A percentile compares a stretch with the other conserved stretches of the same genome.
Conservation (phyloP, 2,888 invertebrate genomes). For the Gastracanthus pulcherrimus region DNA sequence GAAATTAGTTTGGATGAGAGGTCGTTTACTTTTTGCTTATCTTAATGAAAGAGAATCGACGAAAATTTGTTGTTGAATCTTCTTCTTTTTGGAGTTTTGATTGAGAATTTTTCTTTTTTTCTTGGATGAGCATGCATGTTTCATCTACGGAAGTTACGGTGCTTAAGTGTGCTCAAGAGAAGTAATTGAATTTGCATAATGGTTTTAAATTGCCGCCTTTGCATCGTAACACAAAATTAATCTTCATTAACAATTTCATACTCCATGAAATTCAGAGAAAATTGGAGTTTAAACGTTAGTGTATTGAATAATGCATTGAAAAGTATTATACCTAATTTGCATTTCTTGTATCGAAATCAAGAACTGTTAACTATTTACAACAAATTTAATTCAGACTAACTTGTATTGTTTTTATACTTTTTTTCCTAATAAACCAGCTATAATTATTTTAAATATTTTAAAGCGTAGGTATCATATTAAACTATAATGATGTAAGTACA, state of each 20-base stretch:
- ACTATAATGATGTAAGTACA: too few species aligned
- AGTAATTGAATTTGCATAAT: constrained; percentile 19
- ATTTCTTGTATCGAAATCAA: too few species aligned
- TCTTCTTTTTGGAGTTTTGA: neutral
- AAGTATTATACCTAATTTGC: too few species aligned
- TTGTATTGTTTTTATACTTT: too few species aligned
- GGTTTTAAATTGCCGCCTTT: neutral
- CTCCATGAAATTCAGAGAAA: neutral
- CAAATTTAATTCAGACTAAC: too few species aligned
- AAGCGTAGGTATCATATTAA: too few species aligned
- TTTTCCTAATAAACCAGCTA: too few species aligned
- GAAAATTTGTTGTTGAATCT: neutral
- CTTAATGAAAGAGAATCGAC: neutral
- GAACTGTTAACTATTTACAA: too few species aligned
- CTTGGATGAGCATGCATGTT: neutral
- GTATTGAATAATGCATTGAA: neutral
- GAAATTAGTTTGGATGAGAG: too few species aligned
- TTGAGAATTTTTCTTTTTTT: neutral
- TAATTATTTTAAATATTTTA: too few species aligned
- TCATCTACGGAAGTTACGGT: too few species aligned
- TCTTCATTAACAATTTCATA: constrained; percentile 21
- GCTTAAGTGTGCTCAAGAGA: neutral
- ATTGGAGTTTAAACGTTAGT: neutral
- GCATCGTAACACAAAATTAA: neutral
- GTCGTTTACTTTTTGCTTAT: neutral